These are phyloP conservation scores for Psittacula echo DNA, from an alignment of 2,797 vertebrate species.

Conservation along the genomic window DNA sequence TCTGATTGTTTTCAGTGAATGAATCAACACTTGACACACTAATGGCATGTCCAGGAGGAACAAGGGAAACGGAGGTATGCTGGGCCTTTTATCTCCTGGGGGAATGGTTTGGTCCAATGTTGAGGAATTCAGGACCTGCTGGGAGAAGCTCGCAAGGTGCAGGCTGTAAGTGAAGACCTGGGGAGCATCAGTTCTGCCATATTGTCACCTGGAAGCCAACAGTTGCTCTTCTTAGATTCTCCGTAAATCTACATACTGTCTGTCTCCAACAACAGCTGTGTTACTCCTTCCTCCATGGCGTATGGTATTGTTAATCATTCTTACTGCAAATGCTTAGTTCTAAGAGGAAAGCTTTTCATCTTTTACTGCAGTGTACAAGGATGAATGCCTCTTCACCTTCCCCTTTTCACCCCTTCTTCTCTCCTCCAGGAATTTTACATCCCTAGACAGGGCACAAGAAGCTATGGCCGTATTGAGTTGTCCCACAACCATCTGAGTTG, in stretches of 20 bases:
- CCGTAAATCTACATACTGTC: neutral
- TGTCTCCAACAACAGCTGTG: neutral
- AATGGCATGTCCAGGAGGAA: neutral
- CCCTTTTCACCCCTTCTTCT: neutral
- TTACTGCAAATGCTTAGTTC: neutral
- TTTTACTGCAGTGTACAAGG: neutral
- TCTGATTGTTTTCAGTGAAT: neutral
- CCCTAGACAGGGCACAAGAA: neutral
- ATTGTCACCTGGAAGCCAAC: neutral
- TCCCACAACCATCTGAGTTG: neutral
- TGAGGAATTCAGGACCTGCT: neutral
- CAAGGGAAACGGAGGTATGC: neutral
- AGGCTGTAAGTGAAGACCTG: neutral
- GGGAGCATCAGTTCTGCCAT: neutral
- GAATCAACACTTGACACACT: neutral
- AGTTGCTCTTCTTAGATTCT: neutral
- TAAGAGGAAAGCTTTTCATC: neutral
- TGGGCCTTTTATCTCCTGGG: neutral
- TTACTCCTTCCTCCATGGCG: neutral
- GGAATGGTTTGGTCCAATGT: neutral
- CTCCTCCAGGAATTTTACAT: neutral
- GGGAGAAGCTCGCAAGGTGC: neutral
- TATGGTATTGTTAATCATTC: neutral
- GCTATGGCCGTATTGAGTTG: accelerated
- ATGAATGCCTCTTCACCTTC: neutral